Percentiles rank a stretch among this genome's conserved stretches.
Conservation (phyloP, 1,140 invertebrate genomes). For the Drosophila tristis region DNA sequence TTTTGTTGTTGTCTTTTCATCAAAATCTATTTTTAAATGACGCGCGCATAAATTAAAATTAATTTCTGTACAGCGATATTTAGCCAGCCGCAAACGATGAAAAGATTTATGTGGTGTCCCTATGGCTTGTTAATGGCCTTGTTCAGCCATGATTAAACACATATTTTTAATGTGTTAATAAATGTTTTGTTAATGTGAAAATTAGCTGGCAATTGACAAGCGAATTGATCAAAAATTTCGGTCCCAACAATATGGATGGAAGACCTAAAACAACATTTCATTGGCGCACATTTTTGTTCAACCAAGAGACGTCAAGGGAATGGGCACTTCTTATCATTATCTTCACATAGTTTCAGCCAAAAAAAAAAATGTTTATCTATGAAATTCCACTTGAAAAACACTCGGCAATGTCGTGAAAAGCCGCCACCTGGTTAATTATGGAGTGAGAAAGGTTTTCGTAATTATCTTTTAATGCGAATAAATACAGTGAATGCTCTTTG, state of each 20-base stretch:
- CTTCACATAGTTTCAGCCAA: too few relatives aligned
- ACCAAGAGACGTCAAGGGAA: too few relatives aligned
- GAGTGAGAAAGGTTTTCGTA: too few relatives aligned
- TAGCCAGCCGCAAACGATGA: slow-evolving; percentile 17
- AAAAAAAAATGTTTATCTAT: too few relatives aligned
- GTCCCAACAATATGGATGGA: not conserved
- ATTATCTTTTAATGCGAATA: too few relatives aligned
- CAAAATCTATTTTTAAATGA: slow-evolving; percentile 46
- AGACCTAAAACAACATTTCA: too few relatives aligned
- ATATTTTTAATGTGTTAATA: slow-evolving; percentile 38
- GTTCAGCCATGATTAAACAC: slow-evolving; percentile 6
- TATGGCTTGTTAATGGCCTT: slow-evolving; percentile 13
- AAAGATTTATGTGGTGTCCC: slow-evolving; percentile 25
- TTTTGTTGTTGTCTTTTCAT: not conserved
- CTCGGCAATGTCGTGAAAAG: too few relatives aligned
- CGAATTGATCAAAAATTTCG: slow-evolving; percentile 12
- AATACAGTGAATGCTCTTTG: too few relatives aligned
- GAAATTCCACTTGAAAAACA: too few relatives aligned
- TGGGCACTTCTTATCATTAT: too few relatives aligned
- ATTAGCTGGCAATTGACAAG: slow-evolving; percentile 13
- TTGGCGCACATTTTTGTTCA: too few relatives aligned
- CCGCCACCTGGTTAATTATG: too few relatives aligned
- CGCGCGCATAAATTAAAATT: slow-evolving; percentile 35
- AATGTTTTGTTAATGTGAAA: slow-evolving; percentile 31
- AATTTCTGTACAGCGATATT: slow-evolving; percentile 21